Conservation (phyloP, 2,113 vertebrate species). For the Pycnonotus jocosus region DNA sequence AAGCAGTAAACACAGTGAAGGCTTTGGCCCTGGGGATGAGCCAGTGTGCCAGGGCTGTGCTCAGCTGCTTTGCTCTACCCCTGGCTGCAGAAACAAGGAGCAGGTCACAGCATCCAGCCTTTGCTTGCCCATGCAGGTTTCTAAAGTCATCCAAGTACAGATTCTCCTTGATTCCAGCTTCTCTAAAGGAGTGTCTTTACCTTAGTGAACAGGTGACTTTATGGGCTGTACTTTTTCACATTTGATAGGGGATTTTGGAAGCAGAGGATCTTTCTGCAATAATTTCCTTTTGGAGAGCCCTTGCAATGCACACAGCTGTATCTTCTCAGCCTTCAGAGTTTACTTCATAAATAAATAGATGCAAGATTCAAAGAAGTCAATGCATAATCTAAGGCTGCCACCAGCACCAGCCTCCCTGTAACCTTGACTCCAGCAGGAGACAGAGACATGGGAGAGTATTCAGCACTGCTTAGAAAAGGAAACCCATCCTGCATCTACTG, state of each 20-base stretch:
- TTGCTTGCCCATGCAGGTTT: background rate
- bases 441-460: background rate
- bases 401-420: background rate
- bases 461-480: background rate
- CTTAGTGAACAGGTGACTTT: background rate
- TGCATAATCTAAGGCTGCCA: background rate
- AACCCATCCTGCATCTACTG: accelerated
- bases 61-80: background rate
- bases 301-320: accelerated
- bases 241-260: background rate
- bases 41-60: background rate
- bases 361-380: background rate
- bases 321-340: background rate
- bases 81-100: background rate
- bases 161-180: background rate
- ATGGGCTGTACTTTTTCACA: background rate
- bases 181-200: background rate
- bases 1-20: background rate
- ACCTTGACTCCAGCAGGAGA: background rate
- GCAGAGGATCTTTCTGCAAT: background rate
- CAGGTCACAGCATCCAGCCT: background rate
- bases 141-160: background rate
- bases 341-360: background rate
- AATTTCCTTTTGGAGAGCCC: background rate
- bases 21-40: background rate